Conservation (phyloP, 2,113 vertebrate species). For the Pygoscelis adeliae region DNA sequence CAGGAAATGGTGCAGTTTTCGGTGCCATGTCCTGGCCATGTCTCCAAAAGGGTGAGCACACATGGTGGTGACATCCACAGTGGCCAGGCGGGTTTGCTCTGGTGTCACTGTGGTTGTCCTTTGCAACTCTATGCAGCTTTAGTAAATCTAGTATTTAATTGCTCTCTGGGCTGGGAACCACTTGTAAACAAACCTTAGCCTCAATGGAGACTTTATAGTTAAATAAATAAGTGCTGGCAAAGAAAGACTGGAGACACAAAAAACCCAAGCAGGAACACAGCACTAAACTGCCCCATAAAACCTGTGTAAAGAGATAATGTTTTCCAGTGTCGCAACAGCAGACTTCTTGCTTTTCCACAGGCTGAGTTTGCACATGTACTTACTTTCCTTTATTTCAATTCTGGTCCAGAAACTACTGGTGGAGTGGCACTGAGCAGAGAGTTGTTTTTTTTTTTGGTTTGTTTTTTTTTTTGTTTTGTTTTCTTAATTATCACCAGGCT, state of each 20-base stretch:
- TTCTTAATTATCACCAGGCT: not conserved
- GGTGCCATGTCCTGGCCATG: fast-evolving
- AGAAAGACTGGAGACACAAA: slow-evolving; percentile 4
- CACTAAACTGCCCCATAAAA: slow-evolving; percentile 41
- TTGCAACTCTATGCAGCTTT: not conserved
- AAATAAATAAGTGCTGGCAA: slow-evolving; percentile 36
- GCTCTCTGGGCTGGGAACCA: slow-evolving; percentile 4
- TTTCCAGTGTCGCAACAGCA: not conserved
- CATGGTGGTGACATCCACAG: not conserved
- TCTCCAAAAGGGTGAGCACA: not conserved
- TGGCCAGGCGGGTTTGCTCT: not conserved
- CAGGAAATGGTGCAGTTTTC: not conserved
- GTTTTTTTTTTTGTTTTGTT: not conserved
- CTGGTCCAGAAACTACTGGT: not conserved
- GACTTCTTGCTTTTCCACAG: not conserved
- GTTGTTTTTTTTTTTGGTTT: not conserved
- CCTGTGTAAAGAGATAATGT: not conserved
- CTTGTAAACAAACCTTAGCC: slow-evolving; percentile 16
- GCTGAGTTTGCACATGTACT: not conserved
- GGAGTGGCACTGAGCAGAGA: not conserved
- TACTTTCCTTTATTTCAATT: not conserved
- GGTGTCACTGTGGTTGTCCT: not conserved
- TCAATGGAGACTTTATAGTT: slow-evolving; percentile 8
- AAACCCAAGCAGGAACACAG: not conserved
- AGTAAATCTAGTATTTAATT: slow-evolving; percentile 20